Percentiles rank a stretch among this genome's conserved stretches.
phyloP scores from a whole-genome alignment of 1,140 invertebrate species.

The Alviniconcha marisindica region DNA sequence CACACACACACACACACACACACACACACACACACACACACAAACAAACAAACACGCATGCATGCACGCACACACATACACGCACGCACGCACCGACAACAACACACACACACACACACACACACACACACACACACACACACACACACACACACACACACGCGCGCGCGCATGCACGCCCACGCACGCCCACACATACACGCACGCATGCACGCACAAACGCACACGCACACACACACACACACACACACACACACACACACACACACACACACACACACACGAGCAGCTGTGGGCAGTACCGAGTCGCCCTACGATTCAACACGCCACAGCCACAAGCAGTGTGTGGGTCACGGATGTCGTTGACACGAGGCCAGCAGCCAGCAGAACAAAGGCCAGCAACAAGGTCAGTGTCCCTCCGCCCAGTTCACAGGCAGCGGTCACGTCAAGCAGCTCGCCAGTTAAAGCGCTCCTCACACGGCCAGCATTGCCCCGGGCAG shows the following conservation, averaged over 20 bases:
- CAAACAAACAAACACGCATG: conserved; percentile 8
- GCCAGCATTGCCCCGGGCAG: no score
- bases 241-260: conserved; percentile 22
- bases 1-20: conserved; percentile 29
- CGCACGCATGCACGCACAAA: conserved; percentile 14
- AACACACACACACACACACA: conserved; percentile 8
- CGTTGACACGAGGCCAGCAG: no score
- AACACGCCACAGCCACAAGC: no score
- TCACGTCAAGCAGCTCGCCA: no score
- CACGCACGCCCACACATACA: conserved; percentile 6
- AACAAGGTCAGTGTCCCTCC: no score
- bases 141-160: conserved; percentile 24
- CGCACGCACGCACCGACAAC: neutral
- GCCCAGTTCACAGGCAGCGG: no score
- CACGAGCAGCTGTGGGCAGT: no score
- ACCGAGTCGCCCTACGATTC: no score
- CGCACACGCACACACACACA: conserved; percentile 21
- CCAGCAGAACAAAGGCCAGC: no score
- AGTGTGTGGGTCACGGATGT: no score
- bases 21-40: conserved; percentile 25
- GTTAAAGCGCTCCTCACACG: no score
- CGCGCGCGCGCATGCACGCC: conserved; percentile 9
- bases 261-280: conserved; percentile 15
- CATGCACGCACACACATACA: conserved; percentile 14
- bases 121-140: conserved; percentile 20